Evolutionary conservation across 2,888 invertebrate genomes (phyloP).

Genomic region (Lamproptera curius): DNA sequence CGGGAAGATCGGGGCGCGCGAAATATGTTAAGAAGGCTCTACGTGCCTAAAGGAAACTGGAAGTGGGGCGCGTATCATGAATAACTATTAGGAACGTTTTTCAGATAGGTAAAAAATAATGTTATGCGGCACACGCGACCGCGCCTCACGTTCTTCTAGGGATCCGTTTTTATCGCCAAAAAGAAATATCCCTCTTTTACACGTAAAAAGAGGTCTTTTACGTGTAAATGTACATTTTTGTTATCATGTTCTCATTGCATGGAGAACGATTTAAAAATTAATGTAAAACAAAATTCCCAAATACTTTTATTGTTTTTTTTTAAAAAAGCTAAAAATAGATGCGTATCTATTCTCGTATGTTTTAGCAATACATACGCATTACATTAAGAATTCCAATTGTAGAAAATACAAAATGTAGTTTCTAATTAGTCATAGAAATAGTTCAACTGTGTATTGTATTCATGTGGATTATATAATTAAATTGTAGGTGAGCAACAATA

Average conservation of each 20-base stretch:
- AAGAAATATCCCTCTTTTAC: neutral
- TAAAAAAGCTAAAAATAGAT: too few relatives aligned
- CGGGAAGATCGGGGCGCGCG: neutral
- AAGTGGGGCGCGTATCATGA: conserved; percentile 6
- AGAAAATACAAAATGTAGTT: too few relatives aligned
- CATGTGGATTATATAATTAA: too few relatives aligned
- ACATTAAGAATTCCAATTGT: too few relatives aligned
- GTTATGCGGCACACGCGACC: neutral
- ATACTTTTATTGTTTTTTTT: too few relatives aligned
- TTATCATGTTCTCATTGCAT: neutral
- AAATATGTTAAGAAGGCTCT: conserved; percentile 13
- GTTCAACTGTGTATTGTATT: too few relatives aligned
- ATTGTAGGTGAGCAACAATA: too few relatives aligned
- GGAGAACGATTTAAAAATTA: neutral
- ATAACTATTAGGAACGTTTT: conserved; percentile 8
- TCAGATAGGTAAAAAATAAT: conserved; percentile 8
- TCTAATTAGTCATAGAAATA: too few relatives aligned
- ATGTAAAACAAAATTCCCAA: neutral
- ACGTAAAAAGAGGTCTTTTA: neutral
- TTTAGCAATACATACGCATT: too few relatives aligned
- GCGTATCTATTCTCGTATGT: too few relatives aligned
- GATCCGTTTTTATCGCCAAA: neutral
- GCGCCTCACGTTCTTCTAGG: neutral
- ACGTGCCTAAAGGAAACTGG: conserved; percentile 5
- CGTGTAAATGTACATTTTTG: neutral